Evolutionary conservation across 2,797 vertebrate species (phyloP).

Genomic region (Phataginus tetradactyla): DNA sequence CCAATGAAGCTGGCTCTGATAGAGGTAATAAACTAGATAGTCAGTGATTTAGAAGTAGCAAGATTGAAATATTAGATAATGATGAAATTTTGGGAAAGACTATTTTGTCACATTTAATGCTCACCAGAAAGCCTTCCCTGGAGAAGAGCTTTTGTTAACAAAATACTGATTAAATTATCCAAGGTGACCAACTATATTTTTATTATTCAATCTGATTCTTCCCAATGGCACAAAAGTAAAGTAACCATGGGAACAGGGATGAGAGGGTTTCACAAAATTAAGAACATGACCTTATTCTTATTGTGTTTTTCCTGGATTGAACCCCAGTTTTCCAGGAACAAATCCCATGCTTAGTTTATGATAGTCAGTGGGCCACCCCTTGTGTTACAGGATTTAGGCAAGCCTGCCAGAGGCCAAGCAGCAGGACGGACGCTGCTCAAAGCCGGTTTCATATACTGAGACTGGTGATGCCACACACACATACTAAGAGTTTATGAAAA

Average conservation of each 20-base stretch:
- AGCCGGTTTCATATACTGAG: no score
- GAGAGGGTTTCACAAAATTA: neutral
- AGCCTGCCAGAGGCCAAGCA: neutral
- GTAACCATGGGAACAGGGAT: neutral
- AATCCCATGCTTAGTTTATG: neutral
- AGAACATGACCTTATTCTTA: neutral
- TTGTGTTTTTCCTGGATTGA: neutral
- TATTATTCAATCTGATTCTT: neutral
- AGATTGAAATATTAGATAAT: neutral
- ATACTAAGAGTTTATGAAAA: no score
- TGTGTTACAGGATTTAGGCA: neutral
- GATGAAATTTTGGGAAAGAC: neutral
- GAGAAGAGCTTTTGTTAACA: neutral
- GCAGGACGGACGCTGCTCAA: neutral
- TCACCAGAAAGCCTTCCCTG: neutral
- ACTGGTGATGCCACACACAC: no score
- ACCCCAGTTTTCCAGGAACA: neutral
- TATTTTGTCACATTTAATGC: neutral
- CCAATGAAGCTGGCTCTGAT: neutral
- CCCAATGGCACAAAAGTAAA: slow-evolving; percentile 23
- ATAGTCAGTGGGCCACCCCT: neutral
- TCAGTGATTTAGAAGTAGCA: neutral
- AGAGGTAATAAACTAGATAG: neutral
- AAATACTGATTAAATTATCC: neutral
- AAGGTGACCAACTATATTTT: neutral